These are phyloP conservation scores for Pomacea canaliculata DNA, from an alignment of 2,888 invertebrate species.

Conservation along the genomic window DNA sequence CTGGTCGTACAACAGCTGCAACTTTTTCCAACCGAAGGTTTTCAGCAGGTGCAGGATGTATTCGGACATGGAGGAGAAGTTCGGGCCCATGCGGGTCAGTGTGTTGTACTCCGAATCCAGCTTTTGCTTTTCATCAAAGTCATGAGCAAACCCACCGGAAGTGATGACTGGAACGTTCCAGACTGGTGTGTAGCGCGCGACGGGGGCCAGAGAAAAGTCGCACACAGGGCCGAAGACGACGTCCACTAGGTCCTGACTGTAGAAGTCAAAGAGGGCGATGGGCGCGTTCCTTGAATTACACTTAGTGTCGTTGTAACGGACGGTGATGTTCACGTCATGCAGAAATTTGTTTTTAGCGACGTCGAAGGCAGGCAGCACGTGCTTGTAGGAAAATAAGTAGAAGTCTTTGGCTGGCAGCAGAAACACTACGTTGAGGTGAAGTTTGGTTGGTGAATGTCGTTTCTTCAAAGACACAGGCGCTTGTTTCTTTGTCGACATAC, in stretches of 20 bases:
- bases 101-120: constrained; percentile 30
- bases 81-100: constrained; percentile 33
- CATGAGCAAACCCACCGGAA: constrained; percentile 58
- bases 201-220: constrained; percentile 83
- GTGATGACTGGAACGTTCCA: constrained; percentile 93
- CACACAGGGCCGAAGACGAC: constrained; percentile 59
- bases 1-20: constrained; percentile 31
- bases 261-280: constrained; percentile 45
- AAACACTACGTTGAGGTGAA: constrained; percentile 28
- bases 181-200: constrained; percentile 86
- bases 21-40: constrained; percentile 25
- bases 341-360: constrained; percentile 39
- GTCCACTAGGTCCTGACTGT: constrained; percentile 35
- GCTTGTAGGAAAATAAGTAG: constrained; percentile 37
- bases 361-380: constrained; percentile 51
- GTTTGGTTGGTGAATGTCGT: neutral
- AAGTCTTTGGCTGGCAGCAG: constrained; percentile 36
- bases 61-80: constrained; percentile 30
- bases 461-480: neutral
- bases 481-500: neutral
- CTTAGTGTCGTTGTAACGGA: constrained; percentile 38
- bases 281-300: constrained; percentile 42
- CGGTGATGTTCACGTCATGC: constrained; percentile 11
- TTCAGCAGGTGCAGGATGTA: constrained; percentile 19
- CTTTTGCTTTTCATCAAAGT: constrained; percentile 42